Percentiles rank a stretch among this genome's conserved stretches.
These are phyloP conservation scores for Oenanthe melanoleuca DNA, from an alignment of 2,113 vertebrate genomes.

Conservation along the genomic window DNA sequence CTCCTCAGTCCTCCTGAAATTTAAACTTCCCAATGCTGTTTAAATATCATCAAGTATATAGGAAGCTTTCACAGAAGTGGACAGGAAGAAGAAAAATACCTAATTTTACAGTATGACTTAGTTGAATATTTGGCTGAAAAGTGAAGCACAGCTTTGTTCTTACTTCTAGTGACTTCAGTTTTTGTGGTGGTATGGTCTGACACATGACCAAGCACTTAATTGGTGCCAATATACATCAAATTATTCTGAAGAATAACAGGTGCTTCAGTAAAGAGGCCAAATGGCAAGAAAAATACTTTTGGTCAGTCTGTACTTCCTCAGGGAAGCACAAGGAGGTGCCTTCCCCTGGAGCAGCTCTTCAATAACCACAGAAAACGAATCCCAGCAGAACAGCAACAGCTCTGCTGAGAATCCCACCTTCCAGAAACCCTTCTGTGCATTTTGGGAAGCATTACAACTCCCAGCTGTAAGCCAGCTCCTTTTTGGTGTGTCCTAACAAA, in stretches of 20 bases:
- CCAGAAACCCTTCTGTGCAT: not conserved
- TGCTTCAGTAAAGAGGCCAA: not conserved
- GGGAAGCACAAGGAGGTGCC: not conserved
- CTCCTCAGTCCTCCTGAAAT: not conserved
- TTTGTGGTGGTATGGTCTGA: not conserved
- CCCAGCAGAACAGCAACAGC: accelerated
- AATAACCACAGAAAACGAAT: accelerated
- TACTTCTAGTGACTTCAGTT: not conserved
- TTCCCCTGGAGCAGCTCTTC: not conserved
- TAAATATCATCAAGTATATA: not conserved
- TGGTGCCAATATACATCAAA: not conserved
- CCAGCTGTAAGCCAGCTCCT: not conserved
- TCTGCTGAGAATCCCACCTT: not conserved
- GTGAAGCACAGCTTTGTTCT: not conserved
- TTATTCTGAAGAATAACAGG: not conserved
- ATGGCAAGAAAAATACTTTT: not conserved
- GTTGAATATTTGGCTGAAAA: not conserved
- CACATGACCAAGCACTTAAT: accelerated
- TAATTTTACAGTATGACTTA: not conserved
- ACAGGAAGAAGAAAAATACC: not conserved
- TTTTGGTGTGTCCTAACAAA: not conserved
- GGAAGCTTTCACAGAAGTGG: not conserved
- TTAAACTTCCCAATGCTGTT: not conserved
- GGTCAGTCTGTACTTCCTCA: not conserved
- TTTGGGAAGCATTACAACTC: not conserved